Evolutionary conservation across 2,888 invertebrate species (phyloP), one percentile per base, ranked within the genome.

Genomic region (Pammene fasciana): DNA sequence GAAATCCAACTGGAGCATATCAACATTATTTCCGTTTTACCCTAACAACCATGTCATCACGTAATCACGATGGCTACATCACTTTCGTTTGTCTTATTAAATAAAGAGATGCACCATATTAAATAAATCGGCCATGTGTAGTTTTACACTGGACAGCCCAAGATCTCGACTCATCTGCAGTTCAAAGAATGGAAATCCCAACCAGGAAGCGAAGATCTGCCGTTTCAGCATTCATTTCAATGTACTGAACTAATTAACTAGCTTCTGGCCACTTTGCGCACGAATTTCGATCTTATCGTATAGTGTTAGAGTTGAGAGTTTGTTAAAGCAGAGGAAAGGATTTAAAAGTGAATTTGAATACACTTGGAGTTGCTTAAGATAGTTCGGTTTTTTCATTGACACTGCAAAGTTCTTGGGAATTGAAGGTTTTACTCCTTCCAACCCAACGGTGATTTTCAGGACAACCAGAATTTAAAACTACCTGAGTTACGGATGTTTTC

Each of bases 271-370:
- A 8, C 48, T 9, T n/a, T 14, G 26, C 34, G 38, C 10, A 48
- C 50, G 9, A 50, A 16, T 57, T 41, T 16, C 14, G 43, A 59
- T 50, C 38, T 11, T 59, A 50, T 48, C 11, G 1, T 34, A 16
- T 26, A 13, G 0, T 9, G 0, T 13, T 59, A 43, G 38, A 50
- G 43, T 43, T 16, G 38, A 18, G 10, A 43, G 34, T 54, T 3
- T 9, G 26, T 16, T 18, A 38, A 10, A 36, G 38, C 5, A 38
- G 38, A 6, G 13, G 56, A 38, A n/a, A 16, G 46, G 14, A n/a
- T 65, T 56, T 18, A 65, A 64, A 56, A 65, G 46, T 56, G 56
- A 65, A 65, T 65, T 65, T 56, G 46, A 65, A 65, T 65, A 65
- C 45, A 46, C 16, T 65, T 48, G 7, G 55, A 26, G 56, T 18